Percentiles rank a stretch among this genome's conserved stretches.
Evolutionary conservation across 2,888 invertebrate species (phyloP).

Genomic region (Antheraea assamensis): DNA sequence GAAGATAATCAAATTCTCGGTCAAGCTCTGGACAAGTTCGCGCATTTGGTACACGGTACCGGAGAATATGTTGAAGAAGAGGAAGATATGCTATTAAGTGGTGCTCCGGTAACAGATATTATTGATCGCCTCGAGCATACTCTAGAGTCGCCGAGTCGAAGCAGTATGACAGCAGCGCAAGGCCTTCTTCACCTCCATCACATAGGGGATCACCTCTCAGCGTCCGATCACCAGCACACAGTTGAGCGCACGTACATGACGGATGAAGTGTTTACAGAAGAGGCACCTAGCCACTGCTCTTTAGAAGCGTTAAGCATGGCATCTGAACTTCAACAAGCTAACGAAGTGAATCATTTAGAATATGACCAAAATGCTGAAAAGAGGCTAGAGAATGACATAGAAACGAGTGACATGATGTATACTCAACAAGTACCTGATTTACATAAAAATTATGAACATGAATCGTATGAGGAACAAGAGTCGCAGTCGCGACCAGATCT

Average conservation of each 20-base stretch:
- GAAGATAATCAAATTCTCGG: constrained; percentile 82
- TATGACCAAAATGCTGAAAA: constrained; percentile 58
- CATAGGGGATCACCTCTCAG: constrained; percentile 58
- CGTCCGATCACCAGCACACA: constrained; percentile 57
- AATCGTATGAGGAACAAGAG: constrained; percentile 48
- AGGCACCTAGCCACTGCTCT: constrained; percentile 50
- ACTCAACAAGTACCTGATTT: constrained; percentile 64
- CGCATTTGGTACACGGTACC: constrained; percentile 63
- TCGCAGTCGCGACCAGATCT: constrained; percentile 50
- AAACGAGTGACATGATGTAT: constrained; percentile 50
- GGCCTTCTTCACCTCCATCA: constrained; percentile 71
- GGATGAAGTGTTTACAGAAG: constrained; percentile 55
- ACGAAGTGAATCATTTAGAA: constrained; percentile 54
- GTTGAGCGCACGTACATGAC: constrained; percentile 70
- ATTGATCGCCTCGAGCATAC: constrained; percentile 85
- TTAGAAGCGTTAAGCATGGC: constrained; percentile 52
- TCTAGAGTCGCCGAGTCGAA: constrained; percentile 74
- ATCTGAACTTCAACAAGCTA: constrained; percentile 46
- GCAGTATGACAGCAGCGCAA: constrained; percentile 72
- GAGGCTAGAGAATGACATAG: constrained; percentile 55
- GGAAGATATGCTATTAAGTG: constrained; percentile 71
- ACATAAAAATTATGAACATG: constrained; percentile 49
- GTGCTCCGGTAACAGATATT: constrained; percentile 82
- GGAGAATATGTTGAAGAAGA: constrained; percentile 76
- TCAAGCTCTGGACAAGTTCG: constrained; percentile 70